Evolutionary conservation across 2,113 vertebrate genomes (phyloP).

Genomic region (Sebastes schlegelii): DNA sequence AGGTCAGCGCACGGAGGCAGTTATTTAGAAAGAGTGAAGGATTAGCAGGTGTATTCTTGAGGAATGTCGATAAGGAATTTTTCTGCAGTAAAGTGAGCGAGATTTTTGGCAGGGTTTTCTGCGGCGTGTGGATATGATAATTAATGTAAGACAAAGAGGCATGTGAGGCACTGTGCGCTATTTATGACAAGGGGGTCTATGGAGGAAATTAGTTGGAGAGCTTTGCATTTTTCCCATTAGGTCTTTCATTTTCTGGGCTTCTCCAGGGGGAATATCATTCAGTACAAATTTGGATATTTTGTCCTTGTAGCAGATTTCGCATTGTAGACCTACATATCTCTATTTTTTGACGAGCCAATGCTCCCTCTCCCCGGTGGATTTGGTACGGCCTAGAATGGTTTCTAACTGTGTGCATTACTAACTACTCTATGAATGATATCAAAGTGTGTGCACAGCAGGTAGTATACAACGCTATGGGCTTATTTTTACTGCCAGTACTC

Average conservation of each 20-base stretch:
- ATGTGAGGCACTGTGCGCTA: conserved; percentile 57
- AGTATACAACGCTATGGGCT: conserved; percentile 2
- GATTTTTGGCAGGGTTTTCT: conserved; percentile 60
- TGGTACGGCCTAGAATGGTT: conserved; percentile 12
- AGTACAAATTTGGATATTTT: conserved; percentile 56
- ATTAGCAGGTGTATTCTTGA: conserved; percentile 74
- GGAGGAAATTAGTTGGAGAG: conserved; percentile 67
- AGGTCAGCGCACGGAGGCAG: conserved; percentile 50
- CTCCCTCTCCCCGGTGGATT: conserved; percentile 6
- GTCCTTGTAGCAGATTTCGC: conserved; percentile 39
- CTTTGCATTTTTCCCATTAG: conserved; percentile 50
- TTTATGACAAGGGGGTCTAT: conserved; percentile 61
- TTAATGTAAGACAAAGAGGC: conserved; percentile 69
- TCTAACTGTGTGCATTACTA: conserved; percentile 26
- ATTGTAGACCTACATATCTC: conserved; percentile 42
- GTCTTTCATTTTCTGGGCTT: conserved; percentile 60
- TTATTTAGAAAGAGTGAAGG: conserved; percentile 57
- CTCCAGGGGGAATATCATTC: conserved; percentile 50
- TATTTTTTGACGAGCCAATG: conserved; percentile 33
- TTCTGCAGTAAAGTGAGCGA: conserved; percentile 54
- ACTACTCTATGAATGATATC: conserved; percentile 25
- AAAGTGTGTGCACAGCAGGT: conserved; percentile 38
- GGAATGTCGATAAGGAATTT: conserved; percentile 65
- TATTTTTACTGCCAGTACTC: conserved; percentile 21
- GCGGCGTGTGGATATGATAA: conserved; percentile 64